Base-by-base conservation (phyloP, 2,797 vertebrate genomes). In the Antennarius maculatus region DNA sequence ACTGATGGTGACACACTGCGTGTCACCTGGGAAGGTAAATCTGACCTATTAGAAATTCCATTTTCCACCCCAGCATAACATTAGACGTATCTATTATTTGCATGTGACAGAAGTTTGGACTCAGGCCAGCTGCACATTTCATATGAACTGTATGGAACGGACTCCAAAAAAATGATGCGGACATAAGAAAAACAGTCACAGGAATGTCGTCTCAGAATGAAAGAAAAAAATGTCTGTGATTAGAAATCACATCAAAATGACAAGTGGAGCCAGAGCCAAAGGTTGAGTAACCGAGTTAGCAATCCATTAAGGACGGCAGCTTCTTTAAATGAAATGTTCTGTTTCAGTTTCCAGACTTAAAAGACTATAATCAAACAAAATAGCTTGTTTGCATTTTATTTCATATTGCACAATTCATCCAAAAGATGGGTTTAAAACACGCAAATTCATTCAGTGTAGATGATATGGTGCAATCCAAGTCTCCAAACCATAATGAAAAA, bases 211-310 rank as follows among this genome's bases (percentile, higher is more conserved):
- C 56, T 37, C 17, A 57, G 49, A 59, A 46, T 52, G 4, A 54
- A 23, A 66, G 17, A 14, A 46, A 55, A 39, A 53, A 14, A 9
- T 4, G 7, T 62, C 69, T 80, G 39, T 23, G 46, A 74, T 76
- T 47, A 79, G 45, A 81, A 77, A 80, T 58, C 6, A 8, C 61
- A 70, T 80, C 49, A 65, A 74, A 71, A 74, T 59, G 49, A 64
- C 8, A 4, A 48, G 43, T 42, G 51, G 52, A 78, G 71, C 27
- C 34, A 27, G 14, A 43, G 66, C 66, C 70, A 80, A 83, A 51
- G 65, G 69, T 61, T 18, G 34, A 77, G 64, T 78, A 73, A 77
- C 70, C 76, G 59, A 54, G 80, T 85, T 66, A 84, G 70, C n/a
- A 28, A 70, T 65, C 63, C 78, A 83, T 83, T 78, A 81, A 80